Evolutionary conservation across 2,113 vertebrate genomes (phyloP).

Genomic region (Eclectus roratus): DNA sequence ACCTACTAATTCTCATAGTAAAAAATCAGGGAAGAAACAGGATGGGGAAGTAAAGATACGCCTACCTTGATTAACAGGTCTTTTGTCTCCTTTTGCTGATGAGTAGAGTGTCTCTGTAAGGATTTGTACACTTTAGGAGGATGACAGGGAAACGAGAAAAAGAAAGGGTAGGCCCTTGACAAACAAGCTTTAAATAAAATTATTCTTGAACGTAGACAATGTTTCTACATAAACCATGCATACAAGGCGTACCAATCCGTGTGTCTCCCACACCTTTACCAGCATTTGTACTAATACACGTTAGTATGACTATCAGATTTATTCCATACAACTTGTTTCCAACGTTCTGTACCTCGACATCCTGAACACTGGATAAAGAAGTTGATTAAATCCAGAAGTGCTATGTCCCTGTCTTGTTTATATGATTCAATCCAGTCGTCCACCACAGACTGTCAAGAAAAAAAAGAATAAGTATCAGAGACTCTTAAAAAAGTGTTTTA

Average conservation of each 20-base stretch:
- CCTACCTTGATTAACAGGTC: constrained; percentile 33
- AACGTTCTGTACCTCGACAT: constrained; percentile 89
- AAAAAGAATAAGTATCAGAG: constrained; percentile 63
- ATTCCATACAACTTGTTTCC: constrained; percentile 55
- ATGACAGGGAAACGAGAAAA: neutral
- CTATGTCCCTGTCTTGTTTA: constrained; percentile 97
- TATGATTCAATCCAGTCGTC: constrained; percentile 99
- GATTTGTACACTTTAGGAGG: neutral
- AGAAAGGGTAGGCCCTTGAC: neutral
- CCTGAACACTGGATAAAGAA: constrained; percentile 99
- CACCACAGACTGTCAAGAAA: constrained; percentile 88
- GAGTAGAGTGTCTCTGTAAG: neutral
- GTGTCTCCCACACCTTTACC: neutral
- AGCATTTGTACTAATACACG: neutral
- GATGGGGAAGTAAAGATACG: neutral
- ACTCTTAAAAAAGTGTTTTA: constrained; percentile 38
- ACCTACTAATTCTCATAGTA: neutral
- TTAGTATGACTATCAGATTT: neutral
- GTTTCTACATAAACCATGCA: constrained; percentile 12
- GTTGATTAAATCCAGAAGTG: constrained; percentile 98
- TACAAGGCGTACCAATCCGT: neutral
- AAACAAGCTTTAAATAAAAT: constrained; percentile 11
- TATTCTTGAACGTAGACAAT: neutral
- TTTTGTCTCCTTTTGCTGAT: neutral
- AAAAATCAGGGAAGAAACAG: neutral